Percentiles rank a stretch among this genome's conserved stretches.
Conservation (phyloP, 2,888 invertebrate species). For the Apoderus coryli region DNA sequence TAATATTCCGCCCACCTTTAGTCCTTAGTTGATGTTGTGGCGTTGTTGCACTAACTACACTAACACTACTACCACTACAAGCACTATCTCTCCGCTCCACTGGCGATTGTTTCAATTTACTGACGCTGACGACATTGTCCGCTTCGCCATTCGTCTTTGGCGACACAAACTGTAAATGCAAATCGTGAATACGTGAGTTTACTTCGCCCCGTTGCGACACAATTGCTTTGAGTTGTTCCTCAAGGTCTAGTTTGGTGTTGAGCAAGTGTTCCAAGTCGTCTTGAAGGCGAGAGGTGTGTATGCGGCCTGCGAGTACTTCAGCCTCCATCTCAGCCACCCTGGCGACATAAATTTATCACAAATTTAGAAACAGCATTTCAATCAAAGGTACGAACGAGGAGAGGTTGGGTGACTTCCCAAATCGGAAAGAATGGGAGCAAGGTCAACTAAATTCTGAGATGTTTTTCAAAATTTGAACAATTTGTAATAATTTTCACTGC, state of each 20-base stretch:
- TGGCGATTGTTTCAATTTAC: too few species aligned
- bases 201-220: conserved; percentile 42
- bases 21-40: too few species aligned
- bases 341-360: conserved; percentile 4
- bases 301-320: conserved; percentile 49
- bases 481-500: too few species aligned
- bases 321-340: conserved; percentile 66
- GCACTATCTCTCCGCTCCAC: conserved; percentile 26
- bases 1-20: conserved; percentile 8
- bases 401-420: conserved; percentile 24
- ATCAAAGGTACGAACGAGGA: too few species aligned
- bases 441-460: too few species aligned
- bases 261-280: conserved; percentile 46
- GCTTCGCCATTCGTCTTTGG: conserved; percentile 26
- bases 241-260: conserved; percentile 41
- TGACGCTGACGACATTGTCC: too few species aligned
- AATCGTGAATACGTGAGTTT: conserved; percentile 40
- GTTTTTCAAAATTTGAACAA: too few species aligned
- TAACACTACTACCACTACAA: conserved; percentile 16
- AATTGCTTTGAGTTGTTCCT: conserved; percentile 43
- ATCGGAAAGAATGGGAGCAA: neutral
- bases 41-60: conserved; percentile 19
- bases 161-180: conserved; percentile 36
- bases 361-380: too few species aligned
- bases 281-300: conserved; percentile 49